Evolutionary conservation across 2,113 vertebrate genomes (phyloP).

Genomic region (Aphyosemion australe): DNA sequence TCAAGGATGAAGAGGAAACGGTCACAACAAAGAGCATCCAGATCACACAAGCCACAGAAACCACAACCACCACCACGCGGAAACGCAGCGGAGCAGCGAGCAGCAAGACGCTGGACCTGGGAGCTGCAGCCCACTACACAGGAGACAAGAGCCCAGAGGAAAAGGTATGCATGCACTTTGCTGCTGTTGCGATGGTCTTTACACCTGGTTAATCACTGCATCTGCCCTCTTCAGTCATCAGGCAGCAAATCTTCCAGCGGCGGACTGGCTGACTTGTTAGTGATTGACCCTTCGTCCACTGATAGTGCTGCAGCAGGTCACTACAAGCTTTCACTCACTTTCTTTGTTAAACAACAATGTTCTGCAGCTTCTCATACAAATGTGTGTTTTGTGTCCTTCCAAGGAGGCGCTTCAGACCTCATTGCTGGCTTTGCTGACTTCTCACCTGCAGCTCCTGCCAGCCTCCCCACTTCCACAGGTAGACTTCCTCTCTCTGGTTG

Average conservation of each 20-base stretch:
- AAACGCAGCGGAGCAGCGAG: conserved; percentile 89
- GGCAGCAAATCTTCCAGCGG: conserved; percentile 80
- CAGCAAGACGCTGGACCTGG: conserved; percentile 94
- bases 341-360: background rate
- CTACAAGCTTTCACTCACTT: background rate
- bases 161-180: conserved; percentile 48
- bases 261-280: conserved; percentile 89
- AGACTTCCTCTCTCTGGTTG: conserved; percentile 13
- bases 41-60: conserved; percentile 91
- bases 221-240: conserved; percentile 63
- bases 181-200: background rate
- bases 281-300: conserved; percentile 81
- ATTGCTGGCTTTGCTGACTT: conserved; percentile 97
- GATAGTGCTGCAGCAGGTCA: conserved; percentile 78
- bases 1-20: conserved; percentile 94
- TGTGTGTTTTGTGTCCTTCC: conserved; percentile 39
- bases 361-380: background rate
- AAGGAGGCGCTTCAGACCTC: conserved; percentile 86
- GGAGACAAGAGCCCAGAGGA: conserved; percentile 89
- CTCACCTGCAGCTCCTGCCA: conserved; percentile 87
- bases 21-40: conserved; percentile 91
- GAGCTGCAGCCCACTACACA: conserved; percentile 96
- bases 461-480: conserved; percentile 86
- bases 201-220: background rate
- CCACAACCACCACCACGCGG: conserved; percentile 85